Evolutionary conservation across 1,140 invertebrate genomes (phyloP).

Genomic region (Dendrolimus kikuchii): DNA sequence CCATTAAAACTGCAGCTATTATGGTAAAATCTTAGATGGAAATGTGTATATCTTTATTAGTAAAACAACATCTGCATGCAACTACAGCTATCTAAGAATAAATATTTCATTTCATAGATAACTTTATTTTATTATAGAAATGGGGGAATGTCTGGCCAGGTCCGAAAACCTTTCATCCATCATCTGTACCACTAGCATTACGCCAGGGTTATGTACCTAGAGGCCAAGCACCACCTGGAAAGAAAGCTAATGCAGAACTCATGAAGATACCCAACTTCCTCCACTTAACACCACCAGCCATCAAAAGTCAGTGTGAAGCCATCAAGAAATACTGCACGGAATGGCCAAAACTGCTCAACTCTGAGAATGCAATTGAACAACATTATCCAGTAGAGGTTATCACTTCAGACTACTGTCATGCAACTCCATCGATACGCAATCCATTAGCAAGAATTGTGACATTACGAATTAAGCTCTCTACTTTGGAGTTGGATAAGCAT

Average conservation of each 20-base stretch:
- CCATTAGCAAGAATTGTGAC: slow-evolving; percentile 88
- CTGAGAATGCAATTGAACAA: slow-evolving; percentile 80
- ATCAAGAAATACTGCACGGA: slow-evolving; percentile 94
- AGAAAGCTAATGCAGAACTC: slow-evolving; percentile 93
- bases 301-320: slow-evolving; percentile 93
- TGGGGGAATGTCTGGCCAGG: slow-evolving; percentile 97
- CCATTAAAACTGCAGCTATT: too few relatives aligned
- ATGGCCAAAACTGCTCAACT: slow-evolving; percentile 89
- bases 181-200: slow-evolving; percentile 93
- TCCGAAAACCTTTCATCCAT: slow-evolving; percentile 91
- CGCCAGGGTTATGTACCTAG: slow-evolving; percentile 87
- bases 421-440: slow-evolving; percentile 91
- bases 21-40: too few relatives aligned
- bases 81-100: too few relatives aligned
- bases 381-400: slow-evolving; percentile 91
- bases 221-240: slow-evolving; percentile 80
- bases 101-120: too few relatives aligned
- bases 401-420: slow-evolving; percentile 91
- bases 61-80: too few relatives aligned
- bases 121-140: slow-evolving; percentile 77
- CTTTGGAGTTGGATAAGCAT: slow-evolving; percentile 84
- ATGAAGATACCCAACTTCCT: slow-evolving; percentile 99
- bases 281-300: slow-evolving; percentile 93
- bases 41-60: too few relatives aligned
- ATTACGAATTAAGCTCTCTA: slow-evolving; percentile 77